Evolutionary conservation across 2,113 vertebrate species (phyloP), one percentile per base, ranked within the genome.

Genomic region (Galbula dea): DNA sequence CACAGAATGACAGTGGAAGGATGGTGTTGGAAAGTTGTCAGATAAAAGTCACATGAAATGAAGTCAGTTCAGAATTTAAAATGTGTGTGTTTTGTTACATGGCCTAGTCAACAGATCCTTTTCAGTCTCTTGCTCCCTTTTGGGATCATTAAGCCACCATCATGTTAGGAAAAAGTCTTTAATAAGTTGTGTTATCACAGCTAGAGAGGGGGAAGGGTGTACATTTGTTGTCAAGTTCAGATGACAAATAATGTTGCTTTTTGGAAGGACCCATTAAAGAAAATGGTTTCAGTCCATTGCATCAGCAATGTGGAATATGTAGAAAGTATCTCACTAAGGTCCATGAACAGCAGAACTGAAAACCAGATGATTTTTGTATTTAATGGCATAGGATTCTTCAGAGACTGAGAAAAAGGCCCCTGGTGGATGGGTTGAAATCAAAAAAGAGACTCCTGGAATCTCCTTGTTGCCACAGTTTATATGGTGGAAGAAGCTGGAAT

Each of bases 201-300:
- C 61, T 81, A 1, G 16, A 9, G 6, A 6, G 5, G 12, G 4
- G 7, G 7, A 8, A 29, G n/a, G n/a, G 11, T 15, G 5, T 20
- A 12, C 6, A 12, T 65, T 80, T 76, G 43, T 89, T 62, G 24
- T 54, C 10, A 66, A 45, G 8, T 63, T 76, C 11, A 67, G 5
- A 19, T 66, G 29, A 67, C 68, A 81, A 68, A 73, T 46, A 59
- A 39, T 57, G 20, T 19, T 76, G 8, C 23, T 73, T 80, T 71
- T 81, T 62, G 15, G 22, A 78, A 84, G 12, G 10, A 93, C 24
- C 11, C 20, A 5, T 52, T 78, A 51, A 62, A 54, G 11, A 57
- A 80, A 83, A 36, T 39, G 1, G 6, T 66, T 89, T 93, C 15
- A 30, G 7, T 43, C 81, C 12, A 45, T 87, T 65, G 29, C 8